Percentiles rank a stretch among this genome's conserved stretches.
Conservation (phyloP, 2,113 vertebrate species). For the Scomber japonicus region DNA sequence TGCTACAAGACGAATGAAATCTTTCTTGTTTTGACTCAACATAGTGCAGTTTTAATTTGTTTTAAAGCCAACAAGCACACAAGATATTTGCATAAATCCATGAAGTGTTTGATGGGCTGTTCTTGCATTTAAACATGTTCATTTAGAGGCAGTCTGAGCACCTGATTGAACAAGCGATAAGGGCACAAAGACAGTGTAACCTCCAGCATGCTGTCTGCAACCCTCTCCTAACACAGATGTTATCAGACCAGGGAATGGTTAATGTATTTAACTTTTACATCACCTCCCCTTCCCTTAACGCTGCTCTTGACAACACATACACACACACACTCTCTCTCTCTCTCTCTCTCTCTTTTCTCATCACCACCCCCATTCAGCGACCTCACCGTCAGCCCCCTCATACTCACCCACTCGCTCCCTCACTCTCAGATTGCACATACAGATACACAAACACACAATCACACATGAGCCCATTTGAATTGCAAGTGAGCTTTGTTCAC, state of each 20-base stretch:
- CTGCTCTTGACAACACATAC: slow-evolving; percentile 41
- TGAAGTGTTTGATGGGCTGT: slow-evolving; percentile 25
- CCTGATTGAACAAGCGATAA: slow-evolving; percentile 51
- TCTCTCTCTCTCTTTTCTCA: slow-evolving; percentile 40
- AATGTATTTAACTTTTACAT: slow-evolving; percentile 72
- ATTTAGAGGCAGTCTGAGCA: slow-evolving; percentile 46
- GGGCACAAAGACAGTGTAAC: slow-evolving; percentile 66
- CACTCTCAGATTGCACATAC: slow-evolving; percentile 72
- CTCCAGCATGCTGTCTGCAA: slow-evolving; percentile 55
- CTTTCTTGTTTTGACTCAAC: neutral
- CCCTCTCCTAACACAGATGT: slow-evolving; percentile 55
- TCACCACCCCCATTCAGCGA: slow-evolving; percentile 68
- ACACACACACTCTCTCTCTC: slow-evolving; percentile 10
- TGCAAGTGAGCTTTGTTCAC: slow-evolving; percentile 71
- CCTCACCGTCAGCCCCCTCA: slow-evolving; percentile 75
- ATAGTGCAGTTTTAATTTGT: slow-evolving; percentile 5
- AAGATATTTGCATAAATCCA: slow-evolving; percentile 59
- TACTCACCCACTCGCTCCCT: slow-evolving; percentile 70
- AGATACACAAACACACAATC: slow-evolving; percentile 67
- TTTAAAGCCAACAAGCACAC: slow-evolving; percentile 4
- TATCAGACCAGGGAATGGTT: slow-evolving; percentile 60
- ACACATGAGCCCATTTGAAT: slow-evolving; percentile 74
- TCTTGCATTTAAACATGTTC: slow-evolving; percentile 41
- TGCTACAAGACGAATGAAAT: neutral
- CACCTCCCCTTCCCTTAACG: slow-evolving; percentile 41